phyloP scores from a whole-genome alignment of 2,888 invertebrate genomes.

The Harpagoxenus sublaevis region DNA sequence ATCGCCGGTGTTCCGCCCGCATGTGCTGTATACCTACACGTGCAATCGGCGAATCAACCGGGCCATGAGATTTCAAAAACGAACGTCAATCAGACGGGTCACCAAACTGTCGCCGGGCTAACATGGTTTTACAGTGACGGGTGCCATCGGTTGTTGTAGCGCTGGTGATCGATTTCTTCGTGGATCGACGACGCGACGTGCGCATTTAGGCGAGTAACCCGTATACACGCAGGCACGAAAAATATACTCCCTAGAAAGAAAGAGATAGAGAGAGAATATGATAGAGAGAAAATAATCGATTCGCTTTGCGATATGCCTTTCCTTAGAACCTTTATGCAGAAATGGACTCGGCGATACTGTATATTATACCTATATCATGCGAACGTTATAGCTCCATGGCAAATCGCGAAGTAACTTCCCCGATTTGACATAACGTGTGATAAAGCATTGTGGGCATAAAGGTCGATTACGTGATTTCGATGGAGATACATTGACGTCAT shows the following conservation, averaged over 20 bases:
- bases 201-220: constrained; percentile 41
- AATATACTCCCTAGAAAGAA: background rate
- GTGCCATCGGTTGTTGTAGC: constrained; percentile 14
- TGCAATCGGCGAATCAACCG: constrained; percentile 36
- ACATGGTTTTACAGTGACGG: constrained; percentile 37
- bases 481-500: constrained; percentile 21
- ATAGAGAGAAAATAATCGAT: constrained; percentile 9
- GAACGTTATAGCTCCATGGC: background rate
- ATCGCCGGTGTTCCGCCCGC: constrained; percentile 18
- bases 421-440: constrained; percentile 17
- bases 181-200: constrained; percentile 25
- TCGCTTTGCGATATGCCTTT: constrained; percentile 1
- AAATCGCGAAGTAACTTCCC: constrained; percentile 17
- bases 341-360: constrained; percentile 8
- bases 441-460: constrained; percentile 12
- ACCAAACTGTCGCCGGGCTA: constrained; percentile 27
- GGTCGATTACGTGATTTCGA: constrained; percentile 31
- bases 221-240: constrained; percentile 26
- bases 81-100: constrained; percentile 53
- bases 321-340: background rate
- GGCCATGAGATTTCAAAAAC: constrained; percentile 50
- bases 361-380: background rate
- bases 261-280: background rate
- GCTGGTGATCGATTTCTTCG: constrained; percentile 51
- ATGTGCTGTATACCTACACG: background rate